These are phyloP conservation scores for Melanotus villosus DNA, from an alignment of 2,888 invertebrate genomes.

Conservation along the genomic window DNA sequence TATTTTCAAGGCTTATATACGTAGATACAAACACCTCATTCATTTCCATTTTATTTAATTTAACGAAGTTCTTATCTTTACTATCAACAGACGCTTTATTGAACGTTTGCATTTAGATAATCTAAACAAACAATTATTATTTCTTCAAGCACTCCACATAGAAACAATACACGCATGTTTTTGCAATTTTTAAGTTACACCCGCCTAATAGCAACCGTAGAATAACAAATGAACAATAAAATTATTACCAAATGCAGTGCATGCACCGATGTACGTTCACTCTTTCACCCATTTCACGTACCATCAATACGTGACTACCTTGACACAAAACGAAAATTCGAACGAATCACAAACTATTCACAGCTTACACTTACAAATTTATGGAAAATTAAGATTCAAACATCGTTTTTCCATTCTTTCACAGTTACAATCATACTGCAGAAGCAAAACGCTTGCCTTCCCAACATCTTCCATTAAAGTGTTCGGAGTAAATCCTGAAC, in stretches of 20 bases:
- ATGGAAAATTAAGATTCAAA: conserved; percentile 2
- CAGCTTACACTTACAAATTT: not conserved
- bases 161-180: not conserved
- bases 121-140: no score
- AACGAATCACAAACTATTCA: not conserved
- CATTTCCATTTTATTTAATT: no score
- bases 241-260: conserved; percentile 9
- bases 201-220: not conserved
- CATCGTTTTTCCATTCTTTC: not conserved
- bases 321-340: not conserved
- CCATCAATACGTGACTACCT: conserved; percentile 4
- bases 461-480: not conserved
- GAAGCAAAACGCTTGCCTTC: not conserved
- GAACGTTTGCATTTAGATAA: no score
- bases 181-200: conserved; percentile 1
- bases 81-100: no score
- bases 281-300: conserved; percentile 10
- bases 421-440: not conserved
- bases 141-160: no score
- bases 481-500: no score
- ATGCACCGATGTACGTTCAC: not conserved
- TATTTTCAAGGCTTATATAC: no score
- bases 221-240: conserved; percentile 7
- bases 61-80: no score
- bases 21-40: no score